Evolutionary conservation across 2,113 vertebrate species (phyloP), one percentile per base, ranked within the genome.

Genomic region (Bufo gargarizans): DNA sequence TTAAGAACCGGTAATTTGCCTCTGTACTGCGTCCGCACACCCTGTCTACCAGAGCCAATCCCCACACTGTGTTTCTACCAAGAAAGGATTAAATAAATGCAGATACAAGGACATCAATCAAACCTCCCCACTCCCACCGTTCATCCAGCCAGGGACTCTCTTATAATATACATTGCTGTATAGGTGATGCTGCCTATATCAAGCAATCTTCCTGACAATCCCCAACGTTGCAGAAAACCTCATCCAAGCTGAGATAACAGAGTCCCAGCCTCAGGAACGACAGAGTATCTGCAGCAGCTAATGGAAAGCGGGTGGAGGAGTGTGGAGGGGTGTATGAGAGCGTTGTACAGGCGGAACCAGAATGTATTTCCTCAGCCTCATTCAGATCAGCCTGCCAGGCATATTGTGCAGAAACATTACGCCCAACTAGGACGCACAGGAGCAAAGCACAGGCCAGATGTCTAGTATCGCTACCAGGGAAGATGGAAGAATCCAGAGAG

Each of bases 381-480:
- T 53, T 84, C 19, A 22, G 19, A 69, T 84, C 3, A 56, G 22
- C 67, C 82, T 71, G 82, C 49, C 50, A 84, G 67, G 82, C 65
- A 84, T 84, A 84, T 83, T 83, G 19, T 83, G 81, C 59, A 22
- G 14, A 76, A 16, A 72, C 20, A 63, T 77, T 17, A 74, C 17
- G 43, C 72, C 56, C 84, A 77, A 86, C 63, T 63, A 45, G 45
- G 84, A 20, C 61, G 72, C 55, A 8, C 45, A 49, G 72, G 71
- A 77, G 56, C 72, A 49, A 4, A 77, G 72, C 84, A n/a, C 49
- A 22, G 71, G 56, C 84, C 81, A 83, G 81, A 69, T 69, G 81
- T 83, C 81, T 69, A 20, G 61, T 67, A 53, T 83, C 45, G 17
- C 22, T 61, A 83, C 43, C 61, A 67, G 61, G 45, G 45, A 67